These are phyloP conservation scores for Perognathus longimembris DNA, from an alignment of 2,113 vertebrate species.

Conservation along the genomic window DNA sequence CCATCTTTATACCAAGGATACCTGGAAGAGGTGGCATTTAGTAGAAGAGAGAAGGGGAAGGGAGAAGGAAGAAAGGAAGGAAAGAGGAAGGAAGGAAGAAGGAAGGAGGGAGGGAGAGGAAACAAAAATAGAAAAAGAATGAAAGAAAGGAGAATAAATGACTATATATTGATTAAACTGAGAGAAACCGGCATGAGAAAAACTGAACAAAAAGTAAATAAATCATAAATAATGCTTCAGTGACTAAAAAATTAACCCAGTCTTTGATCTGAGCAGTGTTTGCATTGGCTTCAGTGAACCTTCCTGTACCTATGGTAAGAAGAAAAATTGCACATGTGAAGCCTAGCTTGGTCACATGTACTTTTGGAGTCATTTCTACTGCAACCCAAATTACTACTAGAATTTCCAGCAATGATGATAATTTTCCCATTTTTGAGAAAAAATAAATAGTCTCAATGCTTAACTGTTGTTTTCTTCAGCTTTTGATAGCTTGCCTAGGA, in stretches of 20 bases:
- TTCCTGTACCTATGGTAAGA: not conserved
- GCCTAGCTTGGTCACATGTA: not conserved
- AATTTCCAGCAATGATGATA: not conserved
- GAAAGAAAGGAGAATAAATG: too few species aligned
- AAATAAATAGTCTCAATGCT: not conserved
- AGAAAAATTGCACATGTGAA: not conserved
- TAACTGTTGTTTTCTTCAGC: not conserved
- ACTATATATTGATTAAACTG: too few species aligned
- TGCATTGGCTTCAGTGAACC: not conserved
- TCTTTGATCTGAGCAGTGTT: not conserved
- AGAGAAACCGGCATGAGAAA: not conserved
- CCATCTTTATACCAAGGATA: not conserved
- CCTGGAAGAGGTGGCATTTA: not conserved
- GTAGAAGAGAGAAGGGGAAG: not conserved
- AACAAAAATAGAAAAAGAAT: too few species aligned
- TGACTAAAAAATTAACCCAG: not conserved
- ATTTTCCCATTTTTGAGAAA: not conserved
- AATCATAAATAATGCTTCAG: not conserved
- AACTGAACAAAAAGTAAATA: not conserved
- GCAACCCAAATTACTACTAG: not conserved
- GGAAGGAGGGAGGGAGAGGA: too few species aligned
- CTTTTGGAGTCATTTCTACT: not conserved
- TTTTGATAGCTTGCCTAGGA: not conserved
- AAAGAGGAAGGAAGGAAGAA: too few species aligned
- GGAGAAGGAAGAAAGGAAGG: too few species aligned